Percentiles rank a stretch among this genome's conserved stretches.
Conservation (phyloP, 2,888 invertebrate genomes). For the Ichneumoninae sp. region DNA sequence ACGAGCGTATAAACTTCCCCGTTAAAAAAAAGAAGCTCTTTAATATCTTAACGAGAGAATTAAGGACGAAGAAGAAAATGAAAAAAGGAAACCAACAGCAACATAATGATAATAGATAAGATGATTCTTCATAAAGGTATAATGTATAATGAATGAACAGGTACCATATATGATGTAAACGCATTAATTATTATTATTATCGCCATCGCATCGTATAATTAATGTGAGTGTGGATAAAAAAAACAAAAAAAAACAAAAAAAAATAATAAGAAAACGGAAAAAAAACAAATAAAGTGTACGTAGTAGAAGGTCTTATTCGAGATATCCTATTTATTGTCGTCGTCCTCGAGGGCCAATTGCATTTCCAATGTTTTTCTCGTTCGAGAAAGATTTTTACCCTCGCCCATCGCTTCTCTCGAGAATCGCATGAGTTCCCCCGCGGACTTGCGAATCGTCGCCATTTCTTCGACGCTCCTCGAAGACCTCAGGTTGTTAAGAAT, state of each 20-base stretch:
- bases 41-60: conserved; percentile 40
- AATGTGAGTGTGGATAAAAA: conserved; percentile 75
- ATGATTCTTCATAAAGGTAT: conserved; percentile 56
- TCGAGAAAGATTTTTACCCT: conserved; percentile 56
- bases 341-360: conserved; percentile 68
- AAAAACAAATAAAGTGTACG: conserved; percentile 75
- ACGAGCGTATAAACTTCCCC: conserved; percentile 39
- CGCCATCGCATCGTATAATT: conserved; percentile 70
- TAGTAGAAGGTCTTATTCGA: conserved; percentile 70
- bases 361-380: conserved; percentile 73
- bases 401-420: conserved; percentile 66
- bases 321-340: conserved; percentile 57
- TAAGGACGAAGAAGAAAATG: conserved; percentile 1
- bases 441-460: conserved; percentile 62
- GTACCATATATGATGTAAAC: conserved; percentile 61
- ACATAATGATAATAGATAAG: conserved; percentile 52
- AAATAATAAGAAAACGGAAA: conserved; percentile 32
- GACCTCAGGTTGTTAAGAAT: conserved; percentile 66
- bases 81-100: conserved; percentile 13
- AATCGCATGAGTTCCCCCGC: conserved; percentile 67
- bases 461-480: conserved; percentile 66
- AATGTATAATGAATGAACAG: conserved; percentile 57
- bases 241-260: conserved; percentile 52
- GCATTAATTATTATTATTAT: conserved; percentile 71
- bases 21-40: conserved; percentile 47